These are phyloP conservation scores for Aleiodes sp. DNA, from an alignment of 1,140 invertebrate species.

Conservation along the genomic window DNA sequence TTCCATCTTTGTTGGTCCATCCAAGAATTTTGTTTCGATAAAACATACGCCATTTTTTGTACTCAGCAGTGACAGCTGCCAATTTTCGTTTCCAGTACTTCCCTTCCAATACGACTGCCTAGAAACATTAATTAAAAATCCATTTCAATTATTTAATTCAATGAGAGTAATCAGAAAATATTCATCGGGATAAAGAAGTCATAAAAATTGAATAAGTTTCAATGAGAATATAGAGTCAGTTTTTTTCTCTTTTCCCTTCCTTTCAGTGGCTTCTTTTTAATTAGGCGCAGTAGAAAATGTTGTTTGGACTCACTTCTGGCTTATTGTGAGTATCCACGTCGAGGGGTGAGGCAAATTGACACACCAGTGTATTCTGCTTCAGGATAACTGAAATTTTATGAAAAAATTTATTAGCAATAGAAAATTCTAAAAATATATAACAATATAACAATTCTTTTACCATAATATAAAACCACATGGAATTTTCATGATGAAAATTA, in stretches of 20 bases:
- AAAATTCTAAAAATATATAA: neutral
- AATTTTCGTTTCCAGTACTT: slow-evolving; percentile 99
- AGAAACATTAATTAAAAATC: slow-evolving; percentile 43
- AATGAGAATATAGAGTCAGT: slow-evolving; percentile 34
- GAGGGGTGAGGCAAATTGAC: slow-evolving; percentile 94
- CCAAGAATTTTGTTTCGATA: slow-evolving; percentile 85
- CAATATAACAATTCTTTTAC: neutral
- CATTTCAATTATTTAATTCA: neutral
- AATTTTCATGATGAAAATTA: neutral
- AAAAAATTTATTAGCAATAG: too few relatives aligned
- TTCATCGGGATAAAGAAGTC: too few relatives aligned
- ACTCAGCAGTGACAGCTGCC: slow-evolving; percentile 96
- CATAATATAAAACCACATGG: slow-evolving; percentile 4
- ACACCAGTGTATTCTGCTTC: slow-evolving; percentile 88
- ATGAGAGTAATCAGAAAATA: neutral
- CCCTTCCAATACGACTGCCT: slow-evolving; percentile 95
- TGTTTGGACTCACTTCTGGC: slow-evolving; percentile 86
- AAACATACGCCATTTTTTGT: slow-evolving; percentile 99
- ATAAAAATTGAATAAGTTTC: slow-evolving; percentile 12
- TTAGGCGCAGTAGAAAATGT: slow-evolving; percentile 9
- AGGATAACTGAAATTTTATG: slow-evolving; percentile 83
- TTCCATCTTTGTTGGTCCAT: slow-evolving; percentile 77
- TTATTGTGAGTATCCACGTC: slow-evolving; percentile 95
- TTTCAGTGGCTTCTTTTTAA: slow-evolving; percentile 29
- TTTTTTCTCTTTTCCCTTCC: neutral